Evolutionary conservation across 1,140 invertebrate genomes (phyloP).

Genomic region (Heterodera schachtii): DNA sequence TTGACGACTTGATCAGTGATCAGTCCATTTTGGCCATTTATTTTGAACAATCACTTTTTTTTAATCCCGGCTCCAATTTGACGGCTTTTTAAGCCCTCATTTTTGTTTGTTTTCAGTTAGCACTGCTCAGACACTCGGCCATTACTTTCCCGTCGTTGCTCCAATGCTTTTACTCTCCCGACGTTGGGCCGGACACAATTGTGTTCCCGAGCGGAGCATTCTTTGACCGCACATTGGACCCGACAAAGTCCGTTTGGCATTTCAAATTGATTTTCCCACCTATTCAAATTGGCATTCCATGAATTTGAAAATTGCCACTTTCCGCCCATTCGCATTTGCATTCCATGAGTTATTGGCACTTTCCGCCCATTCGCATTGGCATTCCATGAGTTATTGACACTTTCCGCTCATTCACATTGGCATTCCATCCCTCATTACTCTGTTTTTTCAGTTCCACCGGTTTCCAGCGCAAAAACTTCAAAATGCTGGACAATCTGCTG

Average conservation of each 20-base stretch:
- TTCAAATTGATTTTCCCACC: background rate
- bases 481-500: slow-evolving; percentile 64
- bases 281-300: background rate
- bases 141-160: slow-evolving; percentile 64
- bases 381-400: background rate
- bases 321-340: too few relatives aligned
- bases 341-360: background rate
- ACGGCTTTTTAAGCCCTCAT: background rate
- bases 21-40: too few relatives aligned
- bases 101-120: slow-evolving; percentile 45
- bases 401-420: background rate
- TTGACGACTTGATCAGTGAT: too few relatives aligned
- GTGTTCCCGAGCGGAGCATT: slow-evolving; percentile 64
- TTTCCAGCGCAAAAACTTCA: slow-evolving; percentile 65
- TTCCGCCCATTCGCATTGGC: too few relatives aligned
- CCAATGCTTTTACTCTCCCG: slow-evolving; percentile 63
- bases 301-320: slow-evolving; percentile 2
- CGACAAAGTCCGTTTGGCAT: slow-evolving; percentile 45
- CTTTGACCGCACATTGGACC: slow-evolving; percentile 61
- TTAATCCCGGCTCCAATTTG: too few relatives aligned
- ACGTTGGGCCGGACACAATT: slow-evolving; percentile 60
- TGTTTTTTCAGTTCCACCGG: slow-evolving; percentile 56
- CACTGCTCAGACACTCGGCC: slow-evolving; percentile 63
- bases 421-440: too few relatives aligned
- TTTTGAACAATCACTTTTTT: too few relatives aligned